Conservation (phyloP, 2,797 vertebrate species). For the Gastrophryne carolinensis region DNA sequence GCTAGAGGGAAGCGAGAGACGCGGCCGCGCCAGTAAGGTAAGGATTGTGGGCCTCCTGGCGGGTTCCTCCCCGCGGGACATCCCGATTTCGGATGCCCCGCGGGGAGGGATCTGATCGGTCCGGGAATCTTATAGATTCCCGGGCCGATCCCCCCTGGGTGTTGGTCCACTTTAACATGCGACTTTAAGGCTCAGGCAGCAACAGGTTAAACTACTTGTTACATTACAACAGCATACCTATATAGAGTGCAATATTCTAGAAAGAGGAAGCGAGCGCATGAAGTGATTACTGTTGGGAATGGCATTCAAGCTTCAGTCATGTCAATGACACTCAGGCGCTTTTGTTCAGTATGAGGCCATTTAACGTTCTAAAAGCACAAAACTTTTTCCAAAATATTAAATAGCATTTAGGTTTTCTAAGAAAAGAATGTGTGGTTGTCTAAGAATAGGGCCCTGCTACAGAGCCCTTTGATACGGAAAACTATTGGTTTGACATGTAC, state of each 20-base stretch:
- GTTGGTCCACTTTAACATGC: too few species aligned
- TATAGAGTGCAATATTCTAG: neutral
- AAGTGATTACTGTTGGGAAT: neutral
- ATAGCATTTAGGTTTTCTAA: slow-evolving; percentile 32
- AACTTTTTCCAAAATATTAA: neutral
- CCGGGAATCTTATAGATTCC: too few species aligned
- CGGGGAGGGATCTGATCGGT: too few species aligned
- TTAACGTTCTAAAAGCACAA: neutral
- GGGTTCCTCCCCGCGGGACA: too few species aligned
- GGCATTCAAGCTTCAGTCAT: neutral
- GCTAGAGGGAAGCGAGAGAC: too few species aligned
- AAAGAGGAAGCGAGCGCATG: slow-evolving; percentile 19
- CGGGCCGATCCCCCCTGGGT: too few species aligned
- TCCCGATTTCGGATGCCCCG: too few species aligned
- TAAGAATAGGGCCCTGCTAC: slow-evolving; percentile 32
- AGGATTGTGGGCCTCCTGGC: too few species aligned
- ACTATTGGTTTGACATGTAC: slow-evolving; percentile 55
- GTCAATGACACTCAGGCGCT: too few species aligned
- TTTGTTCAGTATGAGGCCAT: neutral
- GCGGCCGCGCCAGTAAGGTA: too few species aligned
- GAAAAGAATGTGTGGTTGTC: slow-evolving; percentile 19
- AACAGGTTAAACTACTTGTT: neutral
- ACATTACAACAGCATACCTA: neutral
- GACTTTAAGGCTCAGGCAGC: too few species aligned
- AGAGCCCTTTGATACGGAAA: slow-evolving; percentile 48